These are phyloP conservation scores for Globia sparganii DNA, from an alignment of 2,888 invertebrate genomes.

Conservation along the genomic window DNA sequence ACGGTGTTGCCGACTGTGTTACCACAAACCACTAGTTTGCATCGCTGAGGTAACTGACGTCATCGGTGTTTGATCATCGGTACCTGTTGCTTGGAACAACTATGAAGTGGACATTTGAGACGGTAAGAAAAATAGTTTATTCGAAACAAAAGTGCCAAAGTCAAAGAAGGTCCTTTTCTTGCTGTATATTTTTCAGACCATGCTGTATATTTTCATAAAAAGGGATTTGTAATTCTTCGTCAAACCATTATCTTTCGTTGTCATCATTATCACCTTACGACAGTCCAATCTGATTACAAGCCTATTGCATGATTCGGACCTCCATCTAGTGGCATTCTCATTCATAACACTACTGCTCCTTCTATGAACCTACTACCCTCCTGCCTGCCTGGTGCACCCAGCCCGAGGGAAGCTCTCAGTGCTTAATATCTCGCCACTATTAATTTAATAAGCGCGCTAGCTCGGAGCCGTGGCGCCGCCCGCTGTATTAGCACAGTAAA, in stretches of 20 bases:
- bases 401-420: conserved; percentile 53
- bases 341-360: not conserved
- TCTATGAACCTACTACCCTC: conserved; percentile 1
- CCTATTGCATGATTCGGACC: no score
- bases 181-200: not conserved
- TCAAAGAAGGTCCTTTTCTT: not conserved
- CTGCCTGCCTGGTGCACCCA: conserved; percentile 5
- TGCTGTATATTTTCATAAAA: no score
- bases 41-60: no score
- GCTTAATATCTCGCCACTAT: conserved; percentile 61
- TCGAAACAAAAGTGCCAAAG: not conserved
- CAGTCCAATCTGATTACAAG: no score
- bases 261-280: not conserved
- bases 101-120: not conserved
- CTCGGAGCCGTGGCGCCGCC: conserved; percentile 29
- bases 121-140: not conserved
- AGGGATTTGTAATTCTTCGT: not conserved
- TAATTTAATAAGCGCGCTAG: conserved; percentile 63
- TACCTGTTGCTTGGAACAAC: conserved; percentile 4
- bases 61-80: conserved; percentile 1
- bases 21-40: not conserved
- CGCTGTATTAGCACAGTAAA: conserved; percentile 51
- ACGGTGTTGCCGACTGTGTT: not conserved
- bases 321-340: not conserved
- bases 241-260: not conserved